Conservation (phyloP, 2,888 invertebrate genomes). For the Sinodicranocentrus sp. region DNA sequence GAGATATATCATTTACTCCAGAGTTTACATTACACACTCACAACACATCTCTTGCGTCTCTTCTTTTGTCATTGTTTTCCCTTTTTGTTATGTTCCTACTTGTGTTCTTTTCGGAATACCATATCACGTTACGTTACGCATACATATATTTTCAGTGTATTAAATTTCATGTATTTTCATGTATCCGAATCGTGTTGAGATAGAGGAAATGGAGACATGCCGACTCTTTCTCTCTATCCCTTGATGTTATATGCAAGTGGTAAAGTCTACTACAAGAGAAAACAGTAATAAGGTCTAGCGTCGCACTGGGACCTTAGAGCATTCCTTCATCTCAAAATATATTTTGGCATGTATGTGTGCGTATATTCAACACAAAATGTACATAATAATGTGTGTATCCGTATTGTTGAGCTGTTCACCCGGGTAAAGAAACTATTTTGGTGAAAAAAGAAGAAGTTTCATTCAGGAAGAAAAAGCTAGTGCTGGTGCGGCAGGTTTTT, state of each 20-base stretch:
- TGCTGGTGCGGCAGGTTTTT: constrained; percentile 54
- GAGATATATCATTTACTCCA: constrained; percentile 1
- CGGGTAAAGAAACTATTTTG: constrained; percentile 38
- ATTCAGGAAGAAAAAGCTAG: constrained; percentile 28
- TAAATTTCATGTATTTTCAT: constrained; percentile 48
- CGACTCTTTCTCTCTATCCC: constrained; percentile 14
- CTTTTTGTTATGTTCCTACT: background rate
- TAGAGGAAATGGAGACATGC: constrained; percentile 20
- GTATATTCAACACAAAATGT: background rate
- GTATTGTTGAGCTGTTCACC: constrained; percentile 8
- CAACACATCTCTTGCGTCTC: background rate
- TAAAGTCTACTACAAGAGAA: constrained; percentile 18
- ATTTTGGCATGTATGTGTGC: constrained; percentile 31
- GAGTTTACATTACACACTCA: background rate
- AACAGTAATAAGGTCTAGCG: constrained; percentile 11
- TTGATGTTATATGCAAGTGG: background rate
- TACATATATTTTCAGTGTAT: constrained; percentile 44
- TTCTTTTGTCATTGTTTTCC: constrained; percentile 20
- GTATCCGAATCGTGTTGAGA: constrained; percentile 39
- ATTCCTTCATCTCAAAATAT: constrained; percentile 46
- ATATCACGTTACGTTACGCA: constrained; percentile 48
- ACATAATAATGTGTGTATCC: constrained; percentile 11
- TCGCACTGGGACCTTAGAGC: constrained; percentile 42
- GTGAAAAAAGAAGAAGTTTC: constrained; percentile 32
- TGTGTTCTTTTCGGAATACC: constrained; percentile 13